Percentiles rank a stretch among this genome's conserved stretches.
Conservation (phyloP, 2,113 vertebrate genomes). For the Crypturellus undulatus region DNA sequence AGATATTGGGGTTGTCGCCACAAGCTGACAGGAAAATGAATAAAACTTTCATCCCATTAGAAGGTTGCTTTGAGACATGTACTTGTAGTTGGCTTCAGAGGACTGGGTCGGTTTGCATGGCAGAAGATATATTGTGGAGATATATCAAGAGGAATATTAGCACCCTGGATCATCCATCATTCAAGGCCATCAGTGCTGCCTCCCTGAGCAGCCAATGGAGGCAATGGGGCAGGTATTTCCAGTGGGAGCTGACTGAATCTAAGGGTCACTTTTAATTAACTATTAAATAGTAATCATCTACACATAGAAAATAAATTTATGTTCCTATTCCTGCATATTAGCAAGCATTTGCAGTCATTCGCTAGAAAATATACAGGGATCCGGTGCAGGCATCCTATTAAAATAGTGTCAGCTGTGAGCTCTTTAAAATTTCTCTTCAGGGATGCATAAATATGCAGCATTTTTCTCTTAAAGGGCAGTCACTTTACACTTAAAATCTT, state of each 20-base stretch:
- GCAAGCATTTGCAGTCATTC: not conserved
- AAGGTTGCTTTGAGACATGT: not conserved
- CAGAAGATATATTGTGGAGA: not conserved
- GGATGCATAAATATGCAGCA: constrained; percentile 34
- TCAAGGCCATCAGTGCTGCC: not conserved
- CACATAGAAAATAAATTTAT: not conserved
- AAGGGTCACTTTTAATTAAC: not conserved
- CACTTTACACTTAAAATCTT: not conserved
- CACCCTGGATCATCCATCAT: not conserved
- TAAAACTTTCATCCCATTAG: not conserved
- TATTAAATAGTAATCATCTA: not conserved
- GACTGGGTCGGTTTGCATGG: not conserved
- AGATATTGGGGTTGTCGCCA: not conserved
- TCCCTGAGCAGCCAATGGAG: not conserved
- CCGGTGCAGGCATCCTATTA: not conserved
- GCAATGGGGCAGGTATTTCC: not conserved
- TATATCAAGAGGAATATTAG: not conserved
- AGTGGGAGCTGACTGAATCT: not conserved
- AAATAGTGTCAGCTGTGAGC: constrained; percentile 7
- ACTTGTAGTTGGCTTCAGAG: not conserved
- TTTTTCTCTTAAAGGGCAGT: not conserved
- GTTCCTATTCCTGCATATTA: not conserved
- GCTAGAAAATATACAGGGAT: not conserved
- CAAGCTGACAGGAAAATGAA: fast-evolving
- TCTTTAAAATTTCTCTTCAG: constrained; percentile 15